These are phyloP conservation scores for Lacanobia wlatinum DNA, from an alignment of 2,888 invertebrate species.

Conservation along the genomic window DNA sequence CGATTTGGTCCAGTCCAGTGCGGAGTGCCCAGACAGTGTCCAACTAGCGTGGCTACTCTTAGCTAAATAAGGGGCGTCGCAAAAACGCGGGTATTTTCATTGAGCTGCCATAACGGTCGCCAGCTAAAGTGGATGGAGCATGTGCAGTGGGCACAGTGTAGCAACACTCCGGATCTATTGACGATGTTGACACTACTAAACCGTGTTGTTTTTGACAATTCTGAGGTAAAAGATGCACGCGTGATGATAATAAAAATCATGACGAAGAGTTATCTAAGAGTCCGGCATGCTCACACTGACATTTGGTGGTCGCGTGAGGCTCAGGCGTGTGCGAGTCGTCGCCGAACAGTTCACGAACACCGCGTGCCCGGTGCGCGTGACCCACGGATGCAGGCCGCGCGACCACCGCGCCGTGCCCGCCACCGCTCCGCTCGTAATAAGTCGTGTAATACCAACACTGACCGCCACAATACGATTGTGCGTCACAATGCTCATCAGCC, in stretches of 20 bases:
- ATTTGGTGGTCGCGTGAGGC: too few species aligned
- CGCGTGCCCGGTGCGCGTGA: too few species aligned
- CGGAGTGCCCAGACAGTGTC: background rate
- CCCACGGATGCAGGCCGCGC: too few species aligned
- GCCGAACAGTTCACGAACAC: too few species aligned
- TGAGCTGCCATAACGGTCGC: background rate
- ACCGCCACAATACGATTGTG: slow-evolving; percentile 9
- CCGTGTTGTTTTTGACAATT: background rate
- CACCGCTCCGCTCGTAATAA: slow-evolving; percentile 1
- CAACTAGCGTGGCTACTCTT: background rate
- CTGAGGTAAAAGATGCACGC: background rate
- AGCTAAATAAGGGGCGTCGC: background rate
- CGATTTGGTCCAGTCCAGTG: background rate
- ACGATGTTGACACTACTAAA: background rate
- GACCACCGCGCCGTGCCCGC: too few species aligned
- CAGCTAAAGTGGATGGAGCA: background rate
- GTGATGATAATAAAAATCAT: too few species aligned
- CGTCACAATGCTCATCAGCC: too few species aligned
- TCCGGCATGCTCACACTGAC: background rate
- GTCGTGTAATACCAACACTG: slow-evolving; percentile 28
- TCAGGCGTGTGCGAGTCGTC: too few species aligned
- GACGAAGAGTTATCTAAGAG: background rate
- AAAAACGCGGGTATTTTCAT: slow-evolving; percentile 15
- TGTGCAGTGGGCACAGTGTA: background rate
- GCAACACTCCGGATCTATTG: background rate